phyloP scores from a whole-genome alignment of 2,888 invertebrate species.

The Nemurella pictetii region DNA sequence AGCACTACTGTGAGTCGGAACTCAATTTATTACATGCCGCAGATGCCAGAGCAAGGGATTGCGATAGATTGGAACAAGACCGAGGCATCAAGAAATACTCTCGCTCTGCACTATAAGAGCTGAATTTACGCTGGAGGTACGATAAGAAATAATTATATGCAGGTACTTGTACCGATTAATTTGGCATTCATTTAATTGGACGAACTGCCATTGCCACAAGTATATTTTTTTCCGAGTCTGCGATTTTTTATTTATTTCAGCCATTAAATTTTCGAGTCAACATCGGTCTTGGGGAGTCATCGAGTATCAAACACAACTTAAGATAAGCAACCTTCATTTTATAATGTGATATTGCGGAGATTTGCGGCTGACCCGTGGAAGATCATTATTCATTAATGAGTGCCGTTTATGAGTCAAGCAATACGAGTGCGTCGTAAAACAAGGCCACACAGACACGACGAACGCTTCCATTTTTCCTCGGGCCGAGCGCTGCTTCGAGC shows the following conservation, averaged over 20 bases:
- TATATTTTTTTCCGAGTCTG: too few species aligned
- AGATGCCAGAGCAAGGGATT: too few species aligned
- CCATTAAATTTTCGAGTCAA: neutral
- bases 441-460: neutral
- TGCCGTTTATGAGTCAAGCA: neutral
- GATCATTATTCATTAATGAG: neutral
- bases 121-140: too few species aligned
- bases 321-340: neutral
- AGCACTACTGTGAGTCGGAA: neutral
- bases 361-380: neutral
- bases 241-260: too few species aligned
- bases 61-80: neutral
- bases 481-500: neutral
- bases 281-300: neutral
- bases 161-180: too few species aligned
- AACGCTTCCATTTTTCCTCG: too few species aligned
- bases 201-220: too few species aligned
- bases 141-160: too few species aligned
- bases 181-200: neutral
- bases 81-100: neutral
- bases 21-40: neutral
- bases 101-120: neutral
- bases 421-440: neutral
- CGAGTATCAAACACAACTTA: neutral
- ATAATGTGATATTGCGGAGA: neutral